phyloP scores from a whole-genome alignment of 2,113 vertebrate species.

The Lepus timidus region DNA sequence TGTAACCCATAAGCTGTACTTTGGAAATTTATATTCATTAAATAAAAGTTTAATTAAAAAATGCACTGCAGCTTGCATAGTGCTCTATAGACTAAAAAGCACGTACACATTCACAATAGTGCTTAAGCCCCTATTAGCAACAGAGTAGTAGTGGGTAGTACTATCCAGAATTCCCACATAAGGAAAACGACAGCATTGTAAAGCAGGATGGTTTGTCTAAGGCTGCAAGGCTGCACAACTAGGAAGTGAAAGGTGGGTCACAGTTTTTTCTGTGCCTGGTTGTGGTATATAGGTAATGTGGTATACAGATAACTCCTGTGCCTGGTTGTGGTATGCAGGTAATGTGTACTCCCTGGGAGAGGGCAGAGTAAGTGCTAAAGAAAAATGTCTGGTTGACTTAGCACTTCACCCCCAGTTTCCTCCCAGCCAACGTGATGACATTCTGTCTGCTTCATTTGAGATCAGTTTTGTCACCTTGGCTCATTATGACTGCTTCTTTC shows the following conservation, averaged over 20 bases:
- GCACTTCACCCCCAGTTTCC: not conserved
- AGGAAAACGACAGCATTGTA: not conserved
- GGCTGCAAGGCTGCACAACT: not conserved
- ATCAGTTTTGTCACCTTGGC: not conserved
- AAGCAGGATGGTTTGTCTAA: not conserved
- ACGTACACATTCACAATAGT: not conserved
- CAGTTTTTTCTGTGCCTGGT: not conserved
- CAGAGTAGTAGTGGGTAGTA: not conserved
- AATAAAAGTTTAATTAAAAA: not conserved
- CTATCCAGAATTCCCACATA: not conserved
- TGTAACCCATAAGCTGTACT: too few relatives aligned
- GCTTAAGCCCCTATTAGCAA: not conserved
- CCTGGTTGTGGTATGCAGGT: not conserved
- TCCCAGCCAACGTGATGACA: not conserved
- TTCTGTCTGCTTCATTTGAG: not conserved
- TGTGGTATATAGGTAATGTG: not conserved
- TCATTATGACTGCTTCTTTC: not conserved
- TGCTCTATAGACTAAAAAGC: not conserved
- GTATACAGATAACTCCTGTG: too few relatives aligned
- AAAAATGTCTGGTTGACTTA: slow-evolving; percentile 17
- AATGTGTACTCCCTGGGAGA: not conserved
- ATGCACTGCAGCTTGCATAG: not conserved
- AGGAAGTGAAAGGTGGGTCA: not conserved
- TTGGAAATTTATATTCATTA: too few relatives aligned
- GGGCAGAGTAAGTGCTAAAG: not conserved